Conservation (phyloP, 2,113 vertebrate genomes). For the Mesitornis unicolor region DNA sequence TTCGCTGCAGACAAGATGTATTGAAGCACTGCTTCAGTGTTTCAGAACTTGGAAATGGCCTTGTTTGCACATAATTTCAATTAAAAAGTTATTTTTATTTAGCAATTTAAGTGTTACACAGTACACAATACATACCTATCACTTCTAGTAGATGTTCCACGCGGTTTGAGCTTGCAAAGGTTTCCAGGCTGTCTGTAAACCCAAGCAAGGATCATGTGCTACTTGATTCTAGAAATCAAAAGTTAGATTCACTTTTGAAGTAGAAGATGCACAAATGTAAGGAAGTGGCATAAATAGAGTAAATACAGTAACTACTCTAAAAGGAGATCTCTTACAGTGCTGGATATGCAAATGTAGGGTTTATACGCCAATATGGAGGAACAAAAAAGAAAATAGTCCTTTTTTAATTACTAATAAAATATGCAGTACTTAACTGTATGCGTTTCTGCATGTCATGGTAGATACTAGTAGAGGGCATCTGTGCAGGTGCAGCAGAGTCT, state of each 20-base stretch:
- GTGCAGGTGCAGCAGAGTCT: background rate
- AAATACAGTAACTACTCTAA: background rate
- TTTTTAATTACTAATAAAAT: background rate
- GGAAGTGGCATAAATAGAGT: background rate
- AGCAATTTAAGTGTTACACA: background rate
- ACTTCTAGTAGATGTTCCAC: background rate
- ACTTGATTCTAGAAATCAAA: background rate
- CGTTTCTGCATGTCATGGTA: background rate
- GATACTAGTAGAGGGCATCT: background rate
- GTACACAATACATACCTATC: background rate
- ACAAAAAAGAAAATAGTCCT: background rate
- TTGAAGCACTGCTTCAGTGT: background rate
- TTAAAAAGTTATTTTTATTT: background rate
- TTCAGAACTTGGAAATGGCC: background rate
- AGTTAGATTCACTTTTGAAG: background rate
- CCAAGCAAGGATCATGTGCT: background rate
- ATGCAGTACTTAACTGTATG: background rate
- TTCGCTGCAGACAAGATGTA: background rate
- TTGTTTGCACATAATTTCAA: background rate
- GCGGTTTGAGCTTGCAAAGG: background rate
- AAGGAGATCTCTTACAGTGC: background rate
- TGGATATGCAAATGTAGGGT: background rate
- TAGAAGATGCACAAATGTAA: background rate
- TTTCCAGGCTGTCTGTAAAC: background rate
- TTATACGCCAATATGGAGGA: background rate